These are phyloP conservation scores for Geopemphigus sp. DNA, from an alignment of 1,140 invertebrate species.

Conservation along the genomic window DNA sequence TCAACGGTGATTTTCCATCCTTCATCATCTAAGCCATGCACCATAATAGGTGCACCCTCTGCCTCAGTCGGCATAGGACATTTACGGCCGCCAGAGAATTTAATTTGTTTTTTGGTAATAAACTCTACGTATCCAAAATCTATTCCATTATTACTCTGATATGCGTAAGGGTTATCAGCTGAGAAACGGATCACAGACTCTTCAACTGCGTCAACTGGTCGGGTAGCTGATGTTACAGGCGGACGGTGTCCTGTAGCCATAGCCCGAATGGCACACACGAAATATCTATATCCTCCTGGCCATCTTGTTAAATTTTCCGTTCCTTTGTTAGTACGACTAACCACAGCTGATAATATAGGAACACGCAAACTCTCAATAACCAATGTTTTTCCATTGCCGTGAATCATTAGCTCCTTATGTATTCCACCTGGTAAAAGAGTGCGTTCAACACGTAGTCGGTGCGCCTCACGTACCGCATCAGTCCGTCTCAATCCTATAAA, in stretches of 20 bases:
- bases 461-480: constrained; percentile 10
- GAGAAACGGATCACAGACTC: background rate
- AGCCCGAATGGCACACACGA: background rate
- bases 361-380: constrained; percentile 26
- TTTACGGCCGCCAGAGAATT: background rate
- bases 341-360: background rate
- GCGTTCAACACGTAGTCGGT: background rate
- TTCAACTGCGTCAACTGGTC: constrained; percentile 15
- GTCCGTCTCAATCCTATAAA: constrained; percentile 17
- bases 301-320: constrained; percentile 13
- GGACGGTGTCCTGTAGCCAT: background rate
- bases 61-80: background rate
- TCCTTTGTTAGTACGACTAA: background rate
- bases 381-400: background rate
- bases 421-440: background rate
- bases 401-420: background rate
- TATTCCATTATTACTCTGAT: background rate
- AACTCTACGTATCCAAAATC: constrained; percentile 15
- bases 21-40: background rate
- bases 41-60: constrained; percentile 4
- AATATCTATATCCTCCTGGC: constrained; percentile 26
- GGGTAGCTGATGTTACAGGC: background rate
- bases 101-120: background rate
- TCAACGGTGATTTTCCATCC: constrained; percentile 31
- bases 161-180: background rate